Evolutionary conservation across 2,113 vertebrate genomes (phyloP).

Genomic region (Bubo scandiacus): DNA sequence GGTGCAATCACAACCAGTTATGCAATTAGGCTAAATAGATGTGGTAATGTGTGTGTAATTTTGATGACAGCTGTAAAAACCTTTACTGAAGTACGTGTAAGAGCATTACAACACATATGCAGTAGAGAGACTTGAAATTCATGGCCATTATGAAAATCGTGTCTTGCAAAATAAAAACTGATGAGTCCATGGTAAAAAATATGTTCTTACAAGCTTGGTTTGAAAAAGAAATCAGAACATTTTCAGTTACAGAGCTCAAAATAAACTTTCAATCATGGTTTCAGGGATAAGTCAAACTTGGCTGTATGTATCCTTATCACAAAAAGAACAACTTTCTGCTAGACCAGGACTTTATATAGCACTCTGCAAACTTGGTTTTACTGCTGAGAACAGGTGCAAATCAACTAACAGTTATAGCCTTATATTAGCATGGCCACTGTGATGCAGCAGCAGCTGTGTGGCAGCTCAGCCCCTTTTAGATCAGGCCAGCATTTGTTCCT

Average conservation of each 20-base stretch:
- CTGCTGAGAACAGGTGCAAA: not conserved
- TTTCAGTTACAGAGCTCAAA: not conserved
- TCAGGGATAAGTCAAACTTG: not conserved
- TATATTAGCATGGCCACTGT: not conserved
- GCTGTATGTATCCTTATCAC: not conserved
- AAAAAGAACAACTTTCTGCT: not conserved
- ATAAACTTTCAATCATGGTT: not conserved
- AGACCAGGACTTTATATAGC: not conserved
- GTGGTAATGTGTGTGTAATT: not conserved
- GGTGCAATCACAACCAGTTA: constrained; percentile 15
- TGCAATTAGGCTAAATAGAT: constrained; percentile 6
- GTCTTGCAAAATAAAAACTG: not conserved
- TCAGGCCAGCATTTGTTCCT: not conserved
- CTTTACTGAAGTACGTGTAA: not conserved
- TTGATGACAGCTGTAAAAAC: constrained; percentile 17
- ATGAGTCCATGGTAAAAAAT: not conserved
- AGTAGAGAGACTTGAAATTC: not conserved
- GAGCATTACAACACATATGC: not conserved
- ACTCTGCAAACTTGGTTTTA: not conserved
- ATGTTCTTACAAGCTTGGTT: not conserved
- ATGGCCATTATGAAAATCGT: constrained; percentile 1
- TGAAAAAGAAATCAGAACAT: constrained; percentile 11
- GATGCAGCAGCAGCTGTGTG: not conserved
- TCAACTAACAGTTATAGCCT: not conserved
- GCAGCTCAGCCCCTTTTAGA: not conserved